A percentile compares a stretch with the other conserved stretches of the same genome.
Evolutionary conservation across 2,888 invertebrate genomes (phyloP).

Genomic region (Drosophila gaucha): DNA sequence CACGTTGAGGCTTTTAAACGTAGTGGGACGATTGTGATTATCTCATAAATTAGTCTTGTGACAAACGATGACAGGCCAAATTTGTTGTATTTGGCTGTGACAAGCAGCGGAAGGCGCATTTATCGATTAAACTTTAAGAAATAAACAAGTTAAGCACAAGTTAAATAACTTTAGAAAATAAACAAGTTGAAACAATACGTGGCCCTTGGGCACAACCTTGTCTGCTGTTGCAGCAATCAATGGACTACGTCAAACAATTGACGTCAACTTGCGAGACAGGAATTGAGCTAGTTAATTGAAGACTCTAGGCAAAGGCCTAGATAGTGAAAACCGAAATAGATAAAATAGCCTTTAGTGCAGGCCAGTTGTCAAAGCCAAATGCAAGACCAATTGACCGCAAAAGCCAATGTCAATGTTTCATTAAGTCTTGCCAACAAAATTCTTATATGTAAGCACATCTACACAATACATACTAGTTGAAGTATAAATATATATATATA

Average conservation of each 20-base stretch:
- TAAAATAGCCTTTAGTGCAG: slow-evolving; percentile 50
- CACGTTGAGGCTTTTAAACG: slow-evolving; percentile 14
- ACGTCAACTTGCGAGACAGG: slow-evolving; percentile 21
- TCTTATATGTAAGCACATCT: slow-evolving; percentile 5
- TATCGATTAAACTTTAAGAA: slow-evolving; percentile 57
- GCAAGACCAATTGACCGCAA: slow-evolving; percentile 45
- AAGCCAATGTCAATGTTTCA: slow-evolving; percentile 79
- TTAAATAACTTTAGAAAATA: neutral
- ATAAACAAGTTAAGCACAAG: slow-evolving; percentile 20
- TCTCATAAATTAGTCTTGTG: slow-evolving; percentile 82
- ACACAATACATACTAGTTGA: slow-evolving; percentile 3
- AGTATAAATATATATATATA: slow-evolving; percentile 20
- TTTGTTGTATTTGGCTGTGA: slow-evolving; percentile 14
- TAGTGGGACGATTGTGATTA: slow-evolving; percentile 70
- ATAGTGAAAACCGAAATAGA: slow-evolving; percentile 53
- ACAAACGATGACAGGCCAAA: slow-evolving; percentile 71
- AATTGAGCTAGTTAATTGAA: slow-evolving; percentile 20
- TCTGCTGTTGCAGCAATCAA: slow-evolving; percentile 25
- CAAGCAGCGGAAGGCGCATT: slow-evolving; percentile 14
- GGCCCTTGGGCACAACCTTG: slow-evolving; percentile 23
- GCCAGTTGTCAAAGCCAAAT: slow-evolving; percentile 63
- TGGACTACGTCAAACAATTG: slow-evolving; percentile 6
- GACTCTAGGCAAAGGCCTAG: slow-evolving; percentile 32
- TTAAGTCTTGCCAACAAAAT: slow-evolving; percentile 61
- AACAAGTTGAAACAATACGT: slow-evolving; percentile 16